These are phyloP conservation scores for Pogonocichla stellata DNA, from an alignment of 2,113 vertebrate species.

Conservation along the genomic window DNA sequence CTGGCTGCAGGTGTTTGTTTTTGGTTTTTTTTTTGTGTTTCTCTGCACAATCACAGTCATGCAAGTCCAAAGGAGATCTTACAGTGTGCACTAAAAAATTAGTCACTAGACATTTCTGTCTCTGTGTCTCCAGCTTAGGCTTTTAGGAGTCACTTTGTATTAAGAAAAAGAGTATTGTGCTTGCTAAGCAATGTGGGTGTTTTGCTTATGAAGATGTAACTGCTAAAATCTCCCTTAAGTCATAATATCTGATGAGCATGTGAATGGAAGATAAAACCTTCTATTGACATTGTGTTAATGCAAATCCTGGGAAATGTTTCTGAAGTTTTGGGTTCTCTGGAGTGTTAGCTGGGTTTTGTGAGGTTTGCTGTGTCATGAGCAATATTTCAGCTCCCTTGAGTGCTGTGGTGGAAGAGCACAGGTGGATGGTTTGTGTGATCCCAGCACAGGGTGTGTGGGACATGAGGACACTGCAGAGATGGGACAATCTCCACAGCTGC, in stretches of 20 bases:
- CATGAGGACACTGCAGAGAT: neutral
- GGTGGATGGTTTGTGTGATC: neutral
- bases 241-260: neutral
- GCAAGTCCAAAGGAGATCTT: neutral
- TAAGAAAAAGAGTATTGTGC: neutral
- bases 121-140: neutral
- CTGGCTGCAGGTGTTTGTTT: neutral
- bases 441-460: fast-evolving
- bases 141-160: neutral
- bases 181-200: neutral
- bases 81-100: neutral
- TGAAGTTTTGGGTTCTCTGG: neutral
- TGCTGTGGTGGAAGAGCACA: neutral
- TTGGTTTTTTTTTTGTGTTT: neutral
- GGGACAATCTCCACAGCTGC: neutral
- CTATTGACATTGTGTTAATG: neutral
- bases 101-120: neutral
- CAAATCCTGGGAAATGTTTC: neutral
- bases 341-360: neutral
- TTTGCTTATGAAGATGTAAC: neutral
- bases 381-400: neutral
- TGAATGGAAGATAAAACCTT: neutral
- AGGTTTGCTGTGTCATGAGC: neutral
- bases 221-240: neutral
- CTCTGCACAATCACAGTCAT: neutral